These are phyloP conservation scores for Lagopus leucura DNA, from an alignment of 2,113 vertebrate genomes.

Conservation along the genomic window DNA sequence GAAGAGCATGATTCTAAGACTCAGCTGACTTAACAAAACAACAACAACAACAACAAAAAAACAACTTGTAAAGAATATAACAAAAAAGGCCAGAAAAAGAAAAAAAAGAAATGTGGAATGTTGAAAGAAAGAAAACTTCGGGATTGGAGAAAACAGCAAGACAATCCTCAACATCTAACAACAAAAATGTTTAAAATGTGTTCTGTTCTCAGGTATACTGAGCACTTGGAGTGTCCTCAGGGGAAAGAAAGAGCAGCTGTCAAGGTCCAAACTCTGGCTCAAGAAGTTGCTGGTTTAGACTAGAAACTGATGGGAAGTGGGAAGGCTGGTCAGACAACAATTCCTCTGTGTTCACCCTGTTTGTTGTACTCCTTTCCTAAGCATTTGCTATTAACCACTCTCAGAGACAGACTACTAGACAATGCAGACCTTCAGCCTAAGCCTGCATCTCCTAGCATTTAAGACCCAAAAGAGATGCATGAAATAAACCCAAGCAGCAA, in stretches of 20 bases:
- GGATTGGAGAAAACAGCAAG: neutral
- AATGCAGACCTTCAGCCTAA: conserved; percentile 44
- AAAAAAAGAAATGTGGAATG: neutral
- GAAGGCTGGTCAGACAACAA: neutral
- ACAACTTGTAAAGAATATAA: neutral
- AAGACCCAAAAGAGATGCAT: conserved; percentile 46
- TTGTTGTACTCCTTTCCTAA: neutral
- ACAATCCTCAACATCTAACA: neutral
- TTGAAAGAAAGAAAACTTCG: neutral
- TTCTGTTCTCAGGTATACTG: neutral
- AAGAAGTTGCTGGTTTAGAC: neutral
- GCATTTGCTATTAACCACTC: neutral
- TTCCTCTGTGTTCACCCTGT: neutral
- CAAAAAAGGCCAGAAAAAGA: neutral
- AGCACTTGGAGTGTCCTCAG: neutral
- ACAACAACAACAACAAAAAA: too few relatives aligned
- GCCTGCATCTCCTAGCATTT: conserved; percentile 3
- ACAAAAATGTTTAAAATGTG: neutral
- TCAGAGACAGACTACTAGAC: conserved; percentile 29
- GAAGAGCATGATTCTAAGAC: neutral
- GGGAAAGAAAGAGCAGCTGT: neutral
- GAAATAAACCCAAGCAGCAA: conserved; percentile 51
- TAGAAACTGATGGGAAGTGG: neutral
- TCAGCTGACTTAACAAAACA: neutral
- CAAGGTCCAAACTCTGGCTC: neutral